Conservation (phyloP, 1,140 invertebrate species). For the Frieseomelitta varia region DNA sequence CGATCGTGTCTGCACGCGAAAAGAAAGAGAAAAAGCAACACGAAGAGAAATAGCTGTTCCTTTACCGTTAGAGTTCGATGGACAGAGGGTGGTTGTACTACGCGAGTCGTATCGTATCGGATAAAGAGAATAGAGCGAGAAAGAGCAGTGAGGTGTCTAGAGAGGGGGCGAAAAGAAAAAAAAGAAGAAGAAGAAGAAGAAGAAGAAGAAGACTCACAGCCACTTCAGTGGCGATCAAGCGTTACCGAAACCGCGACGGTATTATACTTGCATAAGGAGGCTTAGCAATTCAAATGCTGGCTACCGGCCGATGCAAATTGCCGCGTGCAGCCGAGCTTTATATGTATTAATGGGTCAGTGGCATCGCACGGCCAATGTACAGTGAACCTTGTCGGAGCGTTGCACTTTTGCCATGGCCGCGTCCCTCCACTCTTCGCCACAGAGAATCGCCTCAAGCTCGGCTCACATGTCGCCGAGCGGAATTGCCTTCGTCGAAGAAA, state of each 20-base stretch:
- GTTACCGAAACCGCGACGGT: conserved; percentile 53
- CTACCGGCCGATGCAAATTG: conserved; percentile 61
- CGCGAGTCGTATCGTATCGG: background rate
- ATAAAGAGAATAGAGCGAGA: background rate
- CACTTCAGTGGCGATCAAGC: conserved; percentile 36
- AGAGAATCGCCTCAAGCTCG: conserved; percentile 11
- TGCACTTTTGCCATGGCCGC: conserved; percentile 73
- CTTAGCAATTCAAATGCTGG: conserved; percentile 73
- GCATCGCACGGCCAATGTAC: conserved; percentile 72
- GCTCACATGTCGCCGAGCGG: conserved; percentile 12
- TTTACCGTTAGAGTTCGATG: conserved; percentile 39
- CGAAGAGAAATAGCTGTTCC: conserved; percentile 24
- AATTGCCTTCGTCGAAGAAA: conserved; percentile 4
- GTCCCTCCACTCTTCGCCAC: conserved; percentile 3
- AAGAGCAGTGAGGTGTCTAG: background rate
- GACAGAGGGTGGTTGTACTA: conserved; percentile 1
- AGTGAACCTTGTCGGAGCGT: conserved; percentile 74
- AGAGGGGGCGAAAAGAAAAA: background rate
- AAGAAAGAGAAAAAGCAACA: conserved; percentile 16
- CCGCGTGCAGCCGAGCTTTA: conserved; percentile 67
- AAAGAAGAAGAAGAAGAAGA: background rate
- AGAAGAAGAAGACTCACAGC: background rate
- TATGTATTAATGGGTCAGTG: conserved; percentile 81
- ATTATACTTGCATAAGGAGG: conserved; percentile 71
- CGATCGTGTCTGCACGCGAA: background rate